A percentile compares a stretch with the other conserved stretches of the same genome.
These are phyloP conservation scores for Drosophila flavopinicola DNA, from an alignment of 2,888 invertebrate species.

Conservation along the genomic window DNA sequence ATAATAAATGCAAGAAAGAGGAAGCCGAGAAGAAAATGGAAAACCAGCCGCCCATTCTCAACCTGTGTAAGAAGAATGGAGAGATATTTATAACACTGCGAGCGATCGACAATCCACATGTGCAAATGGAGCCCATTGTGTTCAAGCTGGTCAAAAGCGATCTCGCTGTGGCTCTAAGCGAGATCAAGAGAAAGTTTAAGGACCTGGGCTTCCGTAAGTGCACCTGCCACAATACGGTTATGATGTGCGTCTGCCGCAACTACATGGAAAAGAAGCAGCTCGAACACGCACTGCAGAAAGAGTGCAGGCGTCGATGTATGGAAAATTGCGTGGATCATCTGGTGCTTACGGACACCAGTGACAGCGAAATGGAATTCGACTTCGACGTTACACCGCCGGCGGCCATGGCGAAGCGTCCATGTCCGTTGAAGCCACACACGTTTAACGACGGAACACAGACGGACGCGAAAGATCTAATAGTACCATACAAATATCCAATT, in stretches of 20 bases:
- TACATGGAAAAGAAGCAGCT: constrained; percentile 84
- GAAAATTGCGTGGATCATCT: constrained; percentile 67
- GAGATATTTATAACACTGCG: constrained; percentile 88
- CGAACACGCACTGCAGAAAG: constrained; percentile 85
- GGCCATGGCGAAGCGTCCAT: constrained; percentile 86
- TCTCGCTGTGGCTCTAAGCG: constrained; percentile 84
- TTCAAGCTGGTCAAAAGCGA: constrained; percentile 88
- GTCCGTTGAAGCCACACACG: constrained; percentile 84
- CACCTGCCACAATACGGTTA: constrained; percentile 85
- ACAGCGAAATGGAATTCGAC: constrained; percentile 87
- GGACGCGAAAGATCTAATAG: constrained; percentile 85
- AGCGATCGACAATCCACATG: constrained; percentile 87
- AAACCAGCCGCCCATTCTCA: constrained; percentile 86
- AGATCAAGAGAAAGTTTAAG: constrained; percentile 86
- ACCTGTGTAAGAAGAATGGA: constrained; percentile 88
- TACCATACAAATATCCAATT: constrained; percentile 60
- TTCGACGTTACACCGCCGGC: constrained; percentile 90
- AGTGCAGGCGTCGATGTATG: constrained; percentile 75
- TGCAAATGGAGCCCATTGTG: constrained; percentile 88
- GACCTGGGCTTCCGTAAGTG: constrained; percentile 86
- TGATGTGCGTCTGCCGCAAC: constrained; percentile 77
- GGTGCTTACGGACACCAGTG: constrained; percentile 81
- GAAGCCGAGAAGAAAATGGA: constrained; percentile 43
- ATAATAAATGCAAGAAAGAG: constrained; percentile 76
- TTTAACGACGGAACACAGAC: constrained; percentile 87